A percentile compares a stretch with the other conserved stretches of the same genome.
Conservation (phyloP, 2,113 vertebrate species). For the Gila orcuttii region DNA sequence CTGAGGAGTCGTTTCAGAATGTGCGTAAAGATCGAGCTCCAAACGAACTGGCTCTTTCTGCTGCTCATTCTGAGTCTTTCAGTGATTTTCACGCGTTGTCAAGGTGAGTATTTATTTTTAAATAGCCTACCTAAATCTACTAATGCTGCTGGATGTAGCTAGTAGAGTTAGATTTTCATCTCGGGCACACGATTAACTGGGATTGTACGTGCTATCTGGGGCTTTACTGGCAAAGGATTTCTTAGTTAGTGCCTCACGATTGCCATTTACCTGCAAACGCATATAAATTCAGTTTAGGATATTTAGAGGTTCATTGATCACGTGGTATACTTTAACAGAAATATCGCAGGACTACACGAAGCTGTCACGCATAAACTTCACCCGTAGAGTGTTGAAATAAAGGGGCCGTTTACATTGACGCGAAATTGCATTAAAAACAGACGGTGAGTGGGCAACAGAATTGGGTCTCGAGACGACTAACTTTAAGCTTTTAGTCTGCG, state of each 20-base stretch:
- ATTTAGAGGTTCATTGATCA: background rate
- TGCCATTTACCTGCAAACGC: background rate
- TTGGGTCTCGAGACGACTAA: background rate
- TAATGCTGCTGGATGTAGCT: background rate
- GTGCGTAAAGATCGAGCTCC: constrained; percentile 57
- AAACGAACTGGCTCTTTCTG: constrained; percentile 60
- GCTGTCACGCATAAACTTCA: background rate
- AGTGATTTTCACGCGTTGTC: constrained; percentile 57
- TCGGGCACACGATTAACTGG: background rate
- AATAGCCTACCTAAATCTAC: background rate
- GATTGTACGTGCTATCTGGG: background rate
- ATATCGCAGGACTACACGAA: background rate
- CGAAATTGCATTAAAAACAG: background rate
- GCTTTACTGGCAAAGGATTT: background rate
- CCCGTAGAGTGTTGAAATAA: background rate
- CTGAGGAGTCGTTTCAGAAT: constrained; percentile 67
- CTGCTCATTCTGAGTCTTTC: constrained; percentile 62
- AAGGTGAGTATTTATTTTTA: constrained; percentile 69
- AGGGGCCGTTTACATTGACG: background rate
- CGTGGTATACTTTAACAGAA: background rate
- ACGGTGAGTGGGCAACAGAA: background rate
- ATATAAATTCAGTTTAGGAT: background rate
- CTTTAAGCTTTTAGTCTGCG: background rate
- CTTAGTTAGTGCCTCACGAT: background rate
- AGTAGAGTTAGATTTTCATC: background rate